Conservation (phyloP, 2,113 vertebrate genomes). For the Rhea americana region DNA sequence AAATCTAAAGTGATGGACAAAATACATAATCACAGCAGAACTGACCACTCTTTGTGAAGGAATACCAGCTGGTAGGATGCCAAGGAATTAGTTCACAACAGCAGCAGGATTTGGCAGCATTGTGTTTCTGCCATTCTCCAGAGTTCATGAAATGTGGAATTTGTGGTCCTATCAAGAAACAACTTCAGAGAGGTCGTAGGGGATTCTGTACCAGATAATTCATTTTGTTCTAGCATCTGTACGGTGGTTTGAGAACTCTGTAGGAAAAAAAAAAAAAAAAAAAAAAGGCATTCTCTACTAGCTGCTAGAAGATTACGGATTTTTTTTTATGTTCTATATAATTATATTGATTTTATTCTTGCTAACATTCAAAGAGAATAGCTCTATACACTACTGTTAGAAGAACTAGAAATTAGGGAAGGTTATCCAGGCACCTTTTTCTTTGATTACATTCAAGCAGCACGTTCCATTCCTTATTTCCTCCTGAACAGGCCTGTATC, state of each 20-base stretch:
- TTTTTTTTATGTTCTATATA: background rate
- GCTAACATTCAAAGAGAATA: background rate
- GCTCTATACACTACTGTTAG: background rate
- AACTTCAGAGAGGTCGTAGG: background rate
- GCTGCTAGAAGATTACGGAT: background rate
- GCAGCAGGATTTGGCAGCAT: background rate
- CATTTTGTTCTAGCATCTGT: background rate
- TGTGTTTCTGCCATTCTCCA: background rate
- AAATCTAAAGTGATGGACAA: background rate
- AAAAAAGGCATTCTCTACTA: background rate
- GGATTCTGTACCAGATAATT: background rate
- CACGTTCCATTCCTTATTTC: background rate
- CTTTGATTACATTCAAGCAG: background rate
- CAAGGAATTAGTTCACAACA: constrained; percentile 2
- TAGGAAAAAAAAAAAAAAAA: background rate
- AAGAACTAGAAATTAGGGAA: background rate
- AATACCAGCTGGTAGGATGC: background rate
- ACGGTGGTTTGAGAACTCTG: background rate
- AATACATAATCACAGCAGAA: background rate
- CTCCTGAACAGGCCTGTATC: background rate
- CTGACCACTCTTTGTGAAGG: background rate
- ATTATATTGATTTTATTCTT: background rate
- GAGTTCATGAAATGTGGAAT: background rate
- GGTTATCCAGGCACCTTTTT: background rate
- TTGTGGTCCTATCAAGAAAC: background rate